Conservation (phyloP, 2,113 vertebrate species). For the Microcebus ravelobensis region DNA sequence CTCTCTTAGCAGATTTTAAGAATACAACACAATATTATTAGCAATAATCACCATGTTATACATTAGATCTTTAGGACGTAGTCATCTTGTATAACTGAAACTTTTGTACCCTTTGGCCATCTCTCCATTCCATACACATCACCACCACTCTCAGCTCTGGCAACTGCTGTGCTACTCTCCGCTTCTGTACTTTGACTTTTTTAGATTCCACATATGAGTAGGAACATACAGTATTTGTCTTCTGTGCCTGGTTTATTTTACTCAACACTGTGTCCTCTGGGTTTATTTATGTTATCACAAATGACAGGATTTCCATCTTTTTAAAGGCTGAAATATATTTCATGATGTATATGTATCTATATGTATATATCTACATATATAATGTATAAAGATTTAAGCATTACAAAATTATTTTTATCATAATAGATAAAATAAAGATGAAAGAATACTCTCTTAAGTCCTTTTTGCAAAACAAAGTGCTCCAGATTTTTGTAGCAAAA, state of each 20-base stretch:
- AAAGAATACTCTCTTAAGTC: not conserved
- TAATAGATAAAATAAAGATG: not conserved
- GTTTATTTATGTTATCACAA: not conserved
- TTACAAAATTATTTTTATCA: not conserved
- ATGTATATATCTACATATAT: too few species aligned
- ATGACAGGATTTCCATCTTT: not conserved
- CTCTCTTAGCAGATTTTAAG: not conserved
- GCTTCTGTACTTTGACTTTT: not conserved
- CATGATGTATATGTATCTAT: not conserved
- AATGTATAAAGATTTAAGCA: not conserved
- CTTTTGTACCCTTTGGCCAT: not conserved
- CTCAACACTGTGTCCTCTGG: not conserved
- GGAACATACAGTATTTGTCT: not conserved
- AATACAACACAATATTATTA: not conserved
- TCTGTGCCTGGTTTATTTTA: not conserved
- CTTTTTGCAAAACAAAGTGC: not conserved
- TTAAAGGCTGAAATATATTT: not conserved
- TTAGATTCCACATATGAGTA: not conserved
- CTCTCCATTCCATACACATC: not conserved
- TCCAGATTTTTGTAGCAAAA: not conserved
- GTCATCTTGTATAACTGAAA: too few species aligned
- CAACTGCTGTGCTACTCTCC: not conserved
- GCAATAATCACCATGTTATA: not conserved
- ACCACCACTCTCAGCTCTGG: not conserved
- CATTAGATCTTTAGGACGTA: not conserved